phyloP scores from a whole-genome alignment of 92 coral and sea anemone species.

The Hydrozoanthus gracilis region DNA sequence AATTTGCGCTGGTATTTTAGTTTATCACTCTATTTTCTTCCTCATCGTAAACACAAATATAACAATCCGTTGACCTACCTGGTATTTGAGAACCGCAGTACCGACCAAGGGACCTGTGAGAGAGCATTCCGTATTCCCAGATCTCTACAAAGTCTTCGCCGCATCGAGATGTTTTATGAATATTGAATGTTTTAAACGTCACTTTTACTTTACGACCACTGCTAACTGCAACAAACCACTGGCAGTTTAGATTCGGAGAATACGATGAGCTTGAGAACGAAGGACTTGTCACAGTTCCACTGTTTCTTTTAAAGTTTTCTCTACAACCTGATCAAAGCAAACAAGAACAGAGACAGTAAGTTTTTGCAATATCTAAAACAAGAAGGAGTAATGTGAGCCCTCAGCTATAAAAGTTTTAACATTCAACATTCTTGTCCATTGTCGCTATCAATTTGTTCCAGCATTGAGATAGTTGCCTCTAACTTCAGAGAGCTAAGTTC shows the following conservation, averaged over 20 bases:
- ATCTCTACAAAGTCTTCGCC: slow-evolving; percentile 74
- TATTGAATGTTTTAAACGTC: slow-evolving; percentile 65
- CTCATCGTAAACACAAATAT: background rate
- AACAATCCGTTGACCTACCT: slow-evolving; percentile 51
- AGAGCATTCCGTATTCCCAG: slow-evolving; percentile 65
- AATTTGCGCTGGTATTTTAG: too few species aligned
- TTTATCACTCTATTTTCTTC: too few species aligned
- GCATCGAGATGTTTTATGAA: slow-evolving; percentile 69
- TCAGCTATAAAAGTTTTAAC: too few species aligned
- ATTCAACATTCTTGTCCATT: too few species aligned
- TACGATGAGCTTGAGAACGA: slow-evolving; percentile 64
- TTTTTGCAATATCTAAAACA: too few species aligned
- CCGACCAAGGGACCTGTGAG: slow-evolving; percentile 78
- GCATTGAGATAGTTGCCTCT: too few species aligned
- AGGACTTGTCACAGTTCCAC: slow-evolving; percentile 82
- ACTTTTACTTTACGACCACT: slow-evolving; percentile 67
- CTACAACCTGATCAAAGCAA: slow-evolving; percentile 65
- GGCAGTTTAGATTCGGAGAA: slow-evolving; percentile 69
- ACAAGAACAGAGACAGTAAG: slow-evolving; percentile 4
- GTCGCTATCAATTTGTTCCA: too few species aligned
- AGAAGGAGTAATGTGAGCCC: too few species aligned
- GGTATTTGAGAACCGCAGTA: slow-evolving; percentile 76
- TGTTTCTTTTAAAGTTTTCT: slow-evolving; percentile 51
- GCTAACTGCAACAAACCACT: slow-evolving; percentile 77
- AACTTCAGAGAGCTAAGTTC: too few species aligned